Evolutionary conservation across 2,797 vertebrate species (phyloP), one percentile per base, ranked within the genome.

Genomic region (Galaxias olidus): DNA sequence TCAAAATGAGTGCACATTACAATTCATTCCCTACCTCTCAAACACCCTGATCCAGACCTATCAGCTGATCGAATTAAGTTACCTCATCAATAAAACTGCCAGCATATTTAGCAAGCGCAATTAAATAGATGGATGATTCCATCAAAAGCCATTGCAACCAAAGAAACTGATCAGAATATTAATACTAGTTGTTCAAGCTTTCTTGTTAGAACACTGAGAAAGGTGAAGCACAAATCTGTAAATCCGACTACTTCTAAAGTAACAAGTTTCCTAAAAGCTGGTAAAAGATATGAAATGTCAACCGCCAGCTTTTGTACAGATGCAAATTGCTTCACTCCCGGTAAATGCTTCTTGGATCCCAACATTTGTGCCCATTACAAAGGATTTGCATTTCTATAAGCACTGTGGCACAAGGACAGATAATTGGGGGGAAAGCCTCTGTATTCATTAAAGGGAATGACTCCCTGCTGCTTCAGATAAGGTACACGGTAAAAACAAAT

Each of bases 61-160:
- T 89, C 89, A 80, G 80, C 82, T 81, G 74, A 72, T 80, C 78
- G 73, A 78, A 77, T 84, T 81, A 84, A 84, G 78, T 80, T 73
- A 74, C 79, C 79, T 77, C 84, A 88, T 89, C 86, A 88, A 90
- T 88, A 88, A 86, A 83, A 74, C 79, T 86, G 86, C 79, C 83
- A 82, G 75, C 74, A 76, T 79, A 68, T 87, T 85, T 78, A 81
- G 78, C 74, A 68, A 76, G 66, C 49, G 79, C 86, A 89, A 90
- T 89, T 89, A 89, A 89, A 86, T 82, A 87, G 85, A 87, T 84
- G 83, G 84, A 86, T 86, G 84, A 85, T 77, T 84, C 75, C 79
- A 81, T 82, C 30, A 69, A 85, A 83, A 82, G 73, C 85, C 81
- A 87, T 82, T 82, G 81, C 84, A 74, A 73, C 69, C 59, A 44